Conservation (phyloP, 1,140 invertebrate genomes). For the Agrypnia vestita region DNA sequence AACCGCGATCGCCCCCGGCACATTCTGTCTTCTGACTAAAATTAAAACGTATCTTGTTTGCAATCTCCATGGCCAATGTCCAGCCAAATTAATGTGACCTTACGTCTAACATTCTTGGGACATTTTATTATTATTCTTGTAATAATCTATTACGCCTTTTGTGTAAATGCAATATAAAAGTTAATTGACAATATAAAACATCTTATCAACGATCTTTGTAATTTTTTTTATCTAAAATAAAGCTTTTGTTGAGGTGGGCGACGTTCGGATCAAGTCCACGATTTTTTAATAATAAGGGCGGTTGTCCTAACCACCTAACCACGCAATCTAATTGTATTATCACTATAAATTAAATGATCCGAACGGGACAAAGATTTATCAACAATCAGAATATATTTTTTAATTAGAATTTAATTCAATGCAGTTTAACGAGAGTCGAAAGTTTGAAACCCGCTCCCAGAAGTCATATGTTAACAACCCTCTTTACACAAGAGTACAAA, state of each 20-base stretch:
- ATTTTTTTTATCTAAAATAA: no score
- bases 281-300: not conserved
- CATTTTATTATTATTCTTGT: no score
- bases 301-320: not conserved
- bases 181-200: not conserved
- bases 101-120: not conserved
- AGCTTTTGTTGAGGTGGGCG: no score
- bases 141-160: no score
- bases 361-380: not conserved
- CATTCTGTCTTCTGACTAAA: not conserved
- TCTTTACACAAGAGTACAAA: no score
- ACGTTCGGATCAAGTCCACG: no score
- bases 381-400: not conserved
- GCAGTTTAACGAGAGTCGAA: not conserved
- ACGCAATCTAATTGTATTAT: not conserved
- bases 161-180: no score
- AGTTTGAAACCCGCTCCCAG: not conserved
- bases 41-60: not conserved
- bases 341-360: not conserved
- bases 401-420: not conserved
- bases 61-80: not conserved
- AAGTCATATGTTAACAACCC: not conserved
- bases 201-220: not conserved
- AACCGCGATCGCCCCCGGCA: not conserved
- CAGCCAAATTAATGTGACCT: not conserved